Percentiles rank a stretch among this genome's conserved stretches.
Evolutionary conservation across 1,140 invertebrate species (phyloP).

Genomic region (Penaeus chinensis): DNA sequence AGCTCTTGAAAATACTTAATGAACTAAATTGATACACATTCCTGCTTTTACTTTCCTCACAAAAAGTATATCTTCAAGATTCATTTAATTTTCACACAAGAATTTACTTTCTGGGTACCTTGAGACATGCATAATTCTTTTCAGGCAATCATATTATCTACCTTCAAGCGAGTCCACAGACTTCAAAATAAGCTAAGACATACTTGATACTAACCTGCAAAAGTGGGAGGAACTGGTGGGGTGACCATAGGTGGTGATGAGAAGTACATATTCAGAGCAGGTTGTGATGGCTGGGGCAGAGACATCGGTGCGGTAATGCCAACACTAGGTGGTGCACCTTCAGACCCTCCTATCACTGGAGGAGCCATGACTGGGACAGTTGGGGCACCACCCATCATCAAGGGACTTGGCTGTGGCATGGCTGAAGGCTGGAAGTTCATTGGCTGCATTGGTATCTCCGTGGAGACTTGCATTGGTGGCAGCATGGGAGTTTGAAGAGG

Average conservation of each 20-base stretch:
- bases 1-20: no score
- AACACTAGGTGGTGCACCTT: background rate
- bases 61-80: no score
- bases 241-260: slow-evolving; percentile 35
- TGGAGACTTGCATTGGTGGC: slow-evolving; percentile 11
- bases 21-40: no score
- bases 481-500: background rate
- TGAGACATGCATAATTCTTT: no score
- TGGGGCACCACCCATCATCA: slow-evolving; percentile 50
- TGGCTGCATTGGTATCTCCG: slow-evolving; percentile 1
- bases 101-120: no score
- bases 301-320: slow-evolving; percentile 4
- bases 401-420: slow-evolving; percentile 31
- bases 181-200: no score
- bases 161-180: background rate
- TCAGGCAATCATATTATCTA: background rate
- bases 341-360: background rate
- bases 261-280: slow-evolving; percentile 23
- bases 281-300: background rate
- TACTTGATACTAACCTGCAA: slow-evolving; percentile 12
- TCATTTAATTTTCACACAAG: no score
- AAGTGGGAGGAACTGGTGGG: slow-evolving; percentile 27
- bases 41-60: no score
- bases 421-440: background rate
- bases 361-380: slow-evolving; percentile 41